Evolutionary conservation across 1,140 invertebrate species (phyloP).

Genomic region (Drosophila fuyamai): DNA sequence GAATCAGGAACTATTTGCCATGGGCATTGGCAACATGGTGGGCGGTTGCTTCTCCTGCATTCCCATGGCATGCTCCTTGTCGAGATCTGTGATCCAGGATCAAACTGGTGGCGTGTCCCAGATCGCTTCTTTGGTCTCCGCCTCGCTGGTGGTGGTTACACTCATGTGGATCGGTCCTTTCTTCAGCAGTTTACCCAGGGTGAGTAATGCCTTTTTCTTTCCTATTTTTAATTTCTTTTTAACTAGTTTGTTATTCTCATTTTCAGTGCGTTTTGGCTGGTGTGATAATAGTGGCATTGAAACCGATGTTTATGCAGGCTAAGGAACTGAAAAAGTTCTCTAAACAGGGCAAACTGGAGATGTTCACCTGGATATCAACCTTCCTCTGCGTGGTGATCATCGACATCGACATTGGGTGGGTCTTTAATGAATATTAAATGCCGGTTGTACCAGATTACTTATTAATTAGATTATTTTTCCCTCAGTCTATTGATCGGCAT

Average conservation of each 20-base stretch:
- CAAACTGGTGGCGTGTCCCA: conserved; percentile 91
- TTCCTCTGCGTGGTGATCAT: conserved; percentile 92
- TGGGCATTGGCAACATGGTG: conserved; percentile 91
- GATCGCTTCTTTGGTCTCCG: conserved; percentile 90
- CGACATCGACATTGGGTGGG: conserved; percentile 92
- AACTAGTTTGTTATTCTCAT: not conserved
- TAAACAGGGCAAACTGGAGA: conserved; percentile 92
- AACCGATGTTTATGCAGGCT: conserved; percentile 94
- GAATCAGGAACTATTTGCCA: conserved; percentile 94
- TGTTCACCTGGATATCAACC: conserved; percentile 93
- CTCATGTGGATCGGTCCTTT: conserved; percentile 94
- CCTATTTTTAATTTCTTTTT: not conserved
- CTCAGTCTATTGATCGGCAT: conserved; percentile 74
- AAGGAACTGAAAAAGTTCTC: conserved; percentile 90
- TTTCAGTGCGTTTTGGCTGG: conserved; percentile 90
- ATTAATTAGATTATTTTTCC: not conserved
- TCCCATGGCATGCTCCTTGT: conserved; percentile 93
- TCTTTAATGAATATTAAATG: too few relatives aligned
- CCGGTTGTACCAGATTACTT: not conserved
- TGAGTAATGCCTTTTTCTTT: conserved; percentile 62
- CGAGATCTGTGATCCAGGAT: conserved; percentile 93
- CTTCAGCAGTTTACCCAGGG: conserved; percentile 92
- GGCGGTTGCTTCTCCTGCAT: conserved; percentile 94
- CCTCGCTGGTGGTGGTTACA: conserved; percentile 89
- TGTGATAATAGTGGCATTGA: conserved; percentile 96